Conservation (phyloP, 2,797 vertebrate genomes). For the Darevskia nairensis region DNA sequence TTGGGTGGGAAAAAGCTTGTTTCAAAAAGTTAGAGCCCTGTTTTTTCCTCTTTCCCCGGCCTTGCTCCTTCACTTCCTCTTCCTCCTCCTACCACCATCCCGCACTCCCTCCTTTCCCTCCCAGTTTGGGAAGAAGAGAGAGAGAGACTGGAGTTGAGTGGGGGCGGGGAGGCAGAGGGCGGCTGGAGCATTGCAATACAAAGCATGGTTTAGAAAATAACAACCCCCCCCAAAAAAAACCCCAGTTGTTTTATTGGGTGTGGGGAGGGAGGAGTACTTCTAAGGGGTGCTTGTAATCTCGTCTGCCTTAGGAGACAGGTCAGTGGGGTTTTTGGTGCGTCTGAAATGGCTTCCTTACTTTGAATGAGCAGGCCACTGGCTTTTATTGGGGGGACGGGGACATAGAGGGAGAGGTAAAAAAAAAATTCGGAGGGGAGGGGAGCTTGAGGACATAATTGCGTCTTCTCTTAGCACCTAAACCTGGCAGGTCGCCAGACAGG, state of each 20-base stretch:
- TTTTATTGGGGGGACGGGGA: neutral
- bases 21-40: constrained; percentile 40
- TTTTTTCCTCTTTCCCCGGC: neutral
- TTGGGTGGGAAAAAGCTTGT: neutral
- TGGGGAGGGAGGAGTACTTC: neutral
- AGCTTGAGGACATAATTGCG: constrained; percentile 46
- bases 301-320: constrained; percentile 34
- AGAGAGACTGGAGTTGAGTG: constrained; percentile 61
- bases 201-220: neutral
- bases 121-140: neutral
- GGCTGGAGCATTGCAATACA: too few species aligned
- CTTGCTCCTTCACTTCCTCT: neutral
- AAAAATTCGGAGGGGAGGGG: constrained; percentile 2
- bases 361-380: neutral
- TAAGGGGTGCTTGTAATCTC: neutral
- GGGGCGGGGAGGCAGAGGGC: neutral
- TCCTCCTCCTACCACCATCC: constrained; percentile 1
- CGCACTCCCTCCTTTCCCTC: neutral
- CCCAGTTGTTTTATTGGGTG: neutral
- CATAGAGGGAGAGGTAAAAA: neutral
- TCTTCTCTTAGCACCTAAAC: constrained; percentile 77
- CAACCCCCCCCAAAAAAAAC: neutral
- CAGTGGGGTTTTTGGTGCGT: constrained; percentile 43
- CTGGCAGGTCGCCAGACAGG: constrained; percentile 73
- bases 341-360: neutral